Base-by-base conservation (phyloP, 2,888 invertebrate genomes). In the Parnassius mnemosyne region DNA sequence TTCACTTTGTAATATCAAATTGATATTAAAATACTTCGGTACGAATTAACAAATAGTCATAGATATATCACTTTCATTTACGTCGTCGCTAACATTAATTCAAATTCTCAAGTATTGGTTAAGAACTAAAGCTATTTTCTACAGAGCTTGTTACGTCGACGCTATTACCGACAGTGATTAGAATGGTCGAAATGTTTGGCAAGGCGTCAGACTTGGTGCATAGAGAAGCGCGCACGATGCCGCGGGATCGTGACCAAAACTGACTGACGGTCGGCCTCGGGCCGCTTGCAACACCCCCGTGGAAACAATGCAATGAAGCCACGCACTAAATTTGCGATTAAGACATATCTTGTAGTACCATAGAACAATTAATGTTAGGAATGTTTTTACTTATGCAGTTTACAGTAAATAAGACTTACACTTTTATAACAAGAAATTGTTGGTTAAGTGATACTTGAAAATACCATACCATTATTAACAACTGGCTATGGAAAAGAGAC, bases 261-360 rank as follows among this genome's bases (percentile, higher is more conserved):
- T 73, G 81, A 77, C 79, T 80, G 83, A 83, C 76, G 80, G 75
- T 77, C 80, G 84, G 79, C 87, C 87, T 88, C 87, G 84, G 72
- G 59, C 60, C 74, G 66, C 72, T 89, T 89, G 85, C 88, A 80
- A 85, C 83, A 89, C 78, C 66, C 67, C 72, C 74, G 77, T 76
- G 78, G 76, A 76, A 80, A 76, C 83, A 85, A 84, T 89, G 86
- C 84, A 69, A 77, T 81, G 69, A 75, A 79, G 79, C 73, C 79
- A 78, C 80, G 83, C 80, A 85, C 85, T 82, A 77, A 81, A 85
- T 84, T 80, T 75, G 79, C 84, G 80, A 87, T 88, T 85, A 84
- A 79, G 78, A 80, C 84, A 87, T 76, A 78, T 80, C 79, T 77
- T 71, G 16, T 34, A 16, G 43, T 25, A 41, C 49, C 50, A 57